Percentiles rank a stretch among this genome's conserved stretches.
Evolutionary conservation across 92 coral and sea anemone genomes (phyloP).

Genomic region (Epizoanthus scotinus): DNA sequence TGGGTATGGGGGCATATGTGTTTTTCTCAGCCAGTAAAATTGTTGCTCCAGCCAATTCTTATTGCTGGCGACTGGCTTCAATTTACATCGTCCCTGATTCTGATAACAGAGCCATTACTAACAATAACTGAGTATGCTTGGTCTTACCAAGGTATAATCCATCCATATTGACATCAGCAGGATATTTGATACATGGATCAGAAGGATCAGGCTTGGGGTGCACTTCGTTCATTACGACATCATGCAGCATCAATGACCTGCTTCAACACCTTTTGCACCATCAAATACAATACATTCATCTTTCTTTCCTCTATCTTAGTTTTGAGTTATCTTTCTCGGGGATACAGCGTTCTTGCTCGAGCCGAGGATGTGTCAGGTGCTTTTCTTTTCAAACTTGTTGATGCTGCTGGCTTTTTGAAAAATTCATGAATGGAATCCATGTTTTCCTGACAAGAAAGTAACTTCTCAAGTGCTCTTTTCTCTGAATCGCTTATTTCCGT

Average conservation of each 20-base stretch:
- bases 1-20: too few species aligned
- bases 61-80: too few species aligned
- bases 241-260: slow-evolving; percentile 10
- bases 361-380: not conserved
- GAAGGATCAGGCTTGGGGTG: slow-evolving; percentile 6
- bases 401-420: not conserved
- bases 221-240: not conserved
- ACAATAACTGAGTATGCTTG: too few species aligned
- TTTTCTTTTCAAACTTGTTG: not conserved
- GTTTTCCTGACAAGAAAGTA: slow-evolving; percentile 10
- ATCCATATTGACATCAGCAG: not conserved
- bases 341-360: not conserved
- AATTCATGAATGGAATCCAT: not conserved
- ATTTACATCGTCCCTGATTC: too few species aligned
- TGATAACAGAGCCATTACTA: not conserved
- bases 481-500: not conserved
- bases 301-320: not conserved
- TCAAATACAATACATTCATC: not conserved
- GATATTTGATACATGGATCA: slow-evolving; percentile 9
- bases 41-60: too few species aligned
- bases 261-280: slow-evolving; percentile 3
- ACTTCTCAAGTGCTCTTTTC: not conserved
- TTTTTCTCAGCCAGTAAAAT: too few species aligned
- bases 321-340: not conserved
- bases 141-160: slow-evolving; percentile 6